Evolutionary conservation across 1,140 invertebrate species (phyloP), one percentile per base, ranked within the genome.

Genomic region (Amphibalanus amphitrite): DNA sequence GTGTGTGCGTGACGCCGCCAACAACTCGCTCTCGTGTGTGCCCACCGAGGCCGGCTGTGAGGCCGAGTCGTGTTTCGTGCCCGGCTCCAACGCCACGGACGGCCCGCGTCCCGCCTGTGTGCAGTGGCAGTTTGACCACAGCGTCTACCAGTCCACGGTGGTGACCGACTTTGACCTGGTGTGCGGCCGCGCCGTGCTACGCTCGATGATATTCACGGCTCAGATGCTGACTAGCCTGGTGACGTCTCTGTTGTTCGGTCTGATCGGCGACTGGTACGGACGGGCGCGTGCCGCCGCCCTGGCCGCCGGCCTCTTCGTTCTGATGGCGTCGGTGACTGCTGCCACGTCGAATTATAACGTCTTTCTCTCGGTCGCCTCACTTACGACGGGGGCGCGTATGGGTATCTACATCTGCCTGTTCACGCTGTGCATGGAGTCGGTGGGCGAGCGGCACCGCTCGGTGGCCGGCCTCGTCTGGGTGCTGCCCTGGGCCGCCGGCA

Each of bases 111-210:
- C 3, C 0, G 69, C 3, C 4, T 76, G 76, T 67, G 67, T 65
- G 0, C 25, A 72, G 0, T 77, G 75, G 75, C 29, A 69, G 30
- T 77, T 75, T 29, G 73, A 76, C 69, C 69, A 71, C 29, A 69
- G 73, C 26, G 72, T 73, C 23, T 77, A 76, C 65, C 29, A 70
- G n/a, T 72, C 74, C 23, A 77, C 76, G 0, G 74, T 76, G 29
- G 76, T 77, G 20, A 70, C 73, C 28, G 73, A 76, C 68, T 38
- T 47, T 25, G 72, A 71, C 20, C 70, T 71, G 64, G 70, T 71
- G 33, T 15, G 64, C 40, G 25, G 64, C 1, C 28, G n/a, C 0
- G 71, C 10, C 69, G 20, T 68, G 10, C 17, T 73, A 25, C 59
- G 28, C 40, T 73, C 28, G 0, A 0, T 74, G 1, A 68, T 59